Evolutionary conservation across 2,797 vertebrate species (phyloP), one percentile per base, ranked within the genome.

Genomic region (Malurus splendens): DNA sequence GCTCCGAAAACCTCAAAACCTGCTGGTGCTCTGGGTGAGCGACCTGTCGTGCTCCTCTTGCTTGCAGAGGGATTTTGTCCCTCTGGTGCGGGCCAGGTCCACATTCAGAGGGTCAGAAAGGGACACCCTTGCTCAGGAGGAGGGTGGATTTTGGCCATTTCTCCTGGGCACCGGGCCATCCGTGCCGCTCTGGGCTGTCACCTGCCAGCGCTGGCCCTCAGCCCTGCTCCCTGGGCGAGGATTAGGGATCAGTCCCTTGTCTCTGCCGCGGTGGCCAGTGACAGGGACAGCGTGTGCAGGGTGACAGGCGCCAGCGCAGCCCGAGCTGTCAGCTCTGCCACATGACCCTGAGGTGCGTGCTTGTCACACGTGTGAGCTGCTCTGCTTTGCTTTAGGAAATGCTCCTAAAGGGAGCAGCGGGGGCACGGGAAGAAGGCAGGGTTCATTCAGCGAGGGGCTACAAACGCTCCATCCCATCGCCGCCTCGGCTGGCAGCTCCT

Each of bases 281-380:
- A 12, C 52, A 39, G 13, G 54, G 78, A 44, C 5, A 8, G 10
- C 0, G 4, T 1, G 11, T 41, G 32, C 0, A 0, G 17, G 38
- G 73, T 72, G 74, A 20, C 44, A 18, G 3, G 6, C 0, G 0
- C 44, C 10, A 1, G 8, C 0, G 33, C 78, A 1, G 18, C 41
- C 42, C 15, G 60, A 57, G 72, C 30, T 28, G 65, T 12, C 38
- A n/a, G 24, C 78, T 42, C 0, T 41, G 36, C 50, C 28, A 15
- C 0, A 0, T 3, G 0, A 9, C 74, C 22, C 51, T 22, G 20
- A 38, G 32, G 32, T 13, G 18, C 1, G 5, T 2, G 14, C 55
- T 5, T 56, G 36, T 82, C 42, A 44, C 54, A 23, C 28, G 0
- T 2, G 51, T 9, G 7, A 68, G 27, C 55, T 32, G 42, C 0